These are phyloP conservation scores for Porites lutea DNA, from an alignment of 64 coral and sea anemone genomes.

Conservation along the genomic window DNA sequence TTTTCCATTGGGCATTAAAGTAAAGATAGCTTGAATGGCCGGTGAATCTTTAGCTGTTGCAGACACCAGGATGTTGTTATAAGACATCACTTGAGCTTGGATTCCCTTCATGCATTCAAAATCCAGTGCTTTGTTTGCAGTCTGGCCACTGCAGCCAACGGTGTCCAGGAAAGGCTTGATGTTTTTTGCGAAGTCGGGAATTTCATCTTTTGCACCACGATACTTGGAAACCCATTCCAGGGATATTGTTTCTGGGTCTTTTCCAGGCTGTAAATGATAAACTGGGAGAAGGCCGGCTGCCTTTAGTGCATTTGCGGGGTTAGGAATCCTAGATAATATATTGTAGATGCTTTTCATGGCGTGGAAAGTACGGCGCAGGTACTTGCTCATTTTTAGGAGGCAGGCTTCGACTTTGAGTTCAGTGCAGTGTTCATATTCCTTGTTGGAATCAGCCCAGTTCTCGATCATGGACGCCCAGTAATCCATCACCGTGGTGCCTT, in stretches of 20 bases:
- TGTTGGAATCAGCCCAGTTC: constrained; percentile 67
- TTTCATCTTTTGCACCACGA: constrained; percentile 24
- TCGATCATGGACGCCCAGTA: constrained; percentile 80
- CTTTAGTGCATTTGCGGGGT: constrained; percentile 33
- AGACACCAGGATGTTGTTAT: constrained; percentile 42
- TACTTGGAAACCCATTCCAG: constrained; percentile 37
- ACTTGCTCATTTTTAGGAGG: constrained; percentile 66
- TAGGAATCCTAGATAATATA: constrained; percentile 35
- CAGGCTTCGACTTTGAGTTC: constrained; percentile 4
- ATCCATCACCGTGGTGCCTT: constrained; percentile 25
- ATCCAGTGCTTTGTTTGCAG: constrained; percentile 13
- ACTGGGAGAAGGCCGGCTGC: constrained; percentile 13
- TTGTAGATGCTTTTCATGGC: constrained; percentile 54
- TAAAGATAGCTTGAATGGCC: constrained; percentile 53
- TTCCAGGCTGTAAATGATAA: constrained; percentile 16
- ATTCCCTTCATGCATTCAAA: constrained; percentile 51
- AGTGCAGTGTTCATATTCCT: constrained; percentile 51
- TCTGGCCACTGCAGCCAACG: constrained; percentile 38
- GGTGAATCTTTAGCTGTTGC: constrained; percentile 43
- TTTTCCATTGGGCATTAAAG: constrained; percentile 45
- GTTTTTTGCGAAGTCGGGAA: constrained; percentile 34
- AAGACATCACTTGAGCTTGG: constrained; percentile 32
- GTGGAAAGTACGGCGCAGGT: constrained; percentile 48
- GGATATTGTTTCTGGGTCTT: constrained; percentile 25
- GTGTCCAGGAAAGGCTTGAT: constrained; percentile 44